Percentiles rank a stretch among this genome's conserved stretches.
Conservation (phyloP, 2,888 invertebrate species). For the Phlogophora meticulosa region DNA sequence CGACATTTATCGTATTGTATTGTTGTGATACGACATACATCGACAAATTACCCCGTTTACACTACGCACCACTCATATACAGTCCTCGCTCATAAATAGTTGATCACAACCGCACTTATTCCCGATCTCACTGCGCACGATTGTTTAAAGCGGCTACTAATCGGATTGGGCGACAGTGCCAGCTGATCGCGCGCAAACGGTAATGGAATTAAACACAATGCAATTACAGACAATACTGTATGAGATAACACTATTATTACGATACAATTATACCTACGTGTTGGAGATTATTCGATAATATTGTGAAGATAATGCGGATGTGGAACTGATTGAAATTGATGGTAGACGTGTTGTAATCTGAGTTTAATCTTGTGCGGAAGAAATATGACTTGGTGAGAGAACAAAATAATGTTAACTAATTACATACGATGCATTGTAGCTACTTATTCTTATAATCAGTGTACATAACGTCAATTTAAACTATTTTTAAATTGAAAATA, state of each 20-base stretch:
- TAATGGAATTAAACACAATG: conserved; percentile 84
- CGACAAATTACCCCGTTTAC: not conserved
- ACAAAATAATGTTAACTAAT: not conserved
- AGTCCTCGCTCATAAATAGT: conserved; percentile 35
- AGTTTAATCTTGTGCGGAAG: conserved; percentile 16
- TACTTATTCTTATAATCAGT: too few species aligned
- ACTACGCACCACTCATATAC: not conserved
- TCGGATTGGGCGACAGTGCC: conserved; percentile 77
- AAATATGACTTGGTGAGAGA: conserved; percentile 10
- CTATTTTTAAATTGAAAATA: too few species aligned
- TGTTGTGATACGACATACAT: not conserved
- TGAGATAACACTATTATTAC: conserved; percentile 68
- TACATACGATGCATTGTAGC: too few species aligned
- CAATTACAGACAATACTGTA: conserved; percentile 81
- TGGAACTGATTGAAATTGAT: conserved; percentile 47
- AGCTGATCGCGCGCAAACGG: conserved; percentile 74
- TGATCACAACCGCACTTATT: conserved; percentile 55
- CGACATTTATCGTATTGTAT: too few species aligned
- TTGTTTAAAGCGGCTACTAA: conserved; percentile 72
- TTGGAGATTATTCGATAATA: conserved; percentile 54
- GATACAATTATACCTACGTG: conserved; percentile 54
- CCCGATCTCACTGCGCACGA: conserved; percentile 53
- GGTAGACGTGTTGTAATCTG: conserved; percentile 22
- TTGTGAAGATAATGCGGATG: conserved; percentile 37
- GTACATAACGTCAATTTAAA: too few species aligned